Base-by-base conservation (phyloP, 2,888 invertebrate species). In the Campopleginae sp. region DNA sequence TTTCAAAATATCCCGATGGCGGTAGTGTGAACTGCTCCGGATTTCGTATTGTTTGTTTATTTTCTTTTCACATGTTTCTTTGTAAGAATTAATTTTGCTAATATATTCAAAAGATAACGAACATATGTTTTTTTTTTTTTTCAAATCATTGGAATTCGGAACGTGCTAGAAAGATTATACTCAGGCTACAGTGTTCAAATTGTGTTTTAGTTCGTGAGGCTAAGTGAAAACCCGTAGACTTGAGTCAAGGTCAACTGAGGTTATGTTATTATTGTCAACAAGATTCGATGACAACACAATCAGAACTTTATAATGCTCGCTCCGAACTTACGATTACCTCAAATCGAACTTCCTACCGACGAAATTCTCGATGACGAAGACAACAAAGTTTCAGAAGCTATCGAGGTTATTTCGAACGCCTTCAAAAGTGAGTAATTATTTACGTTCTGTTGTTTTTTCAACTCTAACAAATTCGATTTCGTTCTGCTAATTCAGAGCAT, bases 331-430 rank as follows among this genome's bases (percentile, higher is more conserved):
- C 66, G 27, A 14, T 76, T 82, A n/a, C 85, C 85, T 1, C 65
- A 77, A 38, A 63, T 82, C 23, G 80, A 85, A 63, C 80, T 65
- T 70, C 85, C 82, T 8, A 51, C 66, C 14, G 61, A 74, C 54
- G 63, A 77, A 80, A 44, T 58, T 23, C 82, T 85, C 38, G 68
- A 80, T 10, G 77, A 72, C 1, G 82, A 85, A 44, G 72, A 82
- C 33, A 66, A 54, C 1, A 38, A 68, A 46, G 54, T 82, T 46
- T 44, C 77, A 33, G 68, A 75, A 5, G 85, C 85, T n/a, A 42
- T 82, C 27, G 54, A 66, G 17, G 51, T 77, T 58, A 19, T 85
- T 72, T 31, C 61, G 7, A 72, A 71, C 17, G 77, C 72, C 3
- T 85, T 74, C 44, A 66, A 68, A 80, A 77, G 85, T 85, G 74